phyloP scores from a whole-genome alignment of 2,888 invertebrate genomes.

The Apotomis betuletana region DNA sequence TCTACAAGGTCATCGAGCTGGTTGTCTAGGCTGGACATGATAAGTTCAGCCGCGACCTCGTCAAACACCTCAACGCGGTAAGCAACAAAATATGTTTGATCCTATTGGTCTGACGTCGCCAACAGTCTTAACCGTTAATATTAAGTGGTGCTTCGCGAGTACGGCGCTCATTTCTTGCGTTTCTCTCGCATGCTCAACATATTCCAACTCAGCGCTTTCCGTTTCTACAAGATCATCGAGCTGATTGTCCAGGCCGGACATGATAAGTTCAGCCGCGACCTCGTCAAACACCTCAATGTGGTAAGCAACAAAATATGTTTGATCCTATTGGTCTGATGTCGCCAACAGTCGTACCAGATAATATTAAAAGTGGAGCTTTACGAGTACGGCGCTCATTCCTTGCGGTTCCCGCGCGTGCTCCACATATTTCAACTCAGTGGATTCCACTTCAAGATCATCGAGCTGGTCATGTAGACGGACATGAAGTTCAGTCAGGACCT shows the following conservation, averaged over 20 bases:
- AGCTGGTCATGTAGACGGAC: slow-evolving; percentile 96
- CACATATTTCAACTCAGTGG: slow-evolving; percentile 91
- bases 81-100: slow-evolving; percentile 54
- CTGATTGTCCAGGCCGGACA: slow-evolving; percentile 94
- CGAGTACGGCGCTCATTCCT: slow-evolving; percentile 92
- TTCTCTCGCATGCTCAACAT: slow-evolving; percentile 96
- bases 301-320: slow-evolving; percentile 73
- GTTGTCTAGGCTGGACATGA: slow-evolving; percentile 94
- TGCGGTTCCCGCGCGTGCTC: slow-evolving; percentile 96
- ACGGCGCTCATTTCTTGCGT: slow-evolving; percentile 90
- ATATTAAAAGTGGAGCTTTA: slow-evolving; percentile 91
- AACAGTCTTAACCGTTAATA: too few relatives aligned
- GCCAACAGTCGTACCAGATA: too few relatives aligned
- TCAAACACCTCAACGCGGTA: slow-evolving; percentile 96
- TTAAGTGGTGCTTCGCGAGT: slow-evolving; percentile 94
- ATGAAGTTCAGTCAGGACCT: slow-evolving; percentile 94
- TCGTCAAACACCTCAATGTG: slow-evolving; percentile 97
- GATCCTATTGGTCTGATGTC: too few relatives aligned
- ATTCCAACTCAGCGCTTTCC: slow-evolving; percentile 91
- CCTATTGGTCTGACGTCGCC: too few relatives aligned
- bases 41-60: slow-evolving; percentile 93
- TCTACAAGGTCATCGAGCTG: slow-evolving; percentile 98
- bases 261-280: slow-evolving; percentile 93
- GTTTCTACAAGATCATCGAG: slow-evolving; percentile 98
- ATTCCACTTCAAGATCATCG: slow-evolving; percentile 97